phyloP scores from a whole-genome alignment of 2,113 vertebrate genomes.

The Microtus montanus region DNA sequence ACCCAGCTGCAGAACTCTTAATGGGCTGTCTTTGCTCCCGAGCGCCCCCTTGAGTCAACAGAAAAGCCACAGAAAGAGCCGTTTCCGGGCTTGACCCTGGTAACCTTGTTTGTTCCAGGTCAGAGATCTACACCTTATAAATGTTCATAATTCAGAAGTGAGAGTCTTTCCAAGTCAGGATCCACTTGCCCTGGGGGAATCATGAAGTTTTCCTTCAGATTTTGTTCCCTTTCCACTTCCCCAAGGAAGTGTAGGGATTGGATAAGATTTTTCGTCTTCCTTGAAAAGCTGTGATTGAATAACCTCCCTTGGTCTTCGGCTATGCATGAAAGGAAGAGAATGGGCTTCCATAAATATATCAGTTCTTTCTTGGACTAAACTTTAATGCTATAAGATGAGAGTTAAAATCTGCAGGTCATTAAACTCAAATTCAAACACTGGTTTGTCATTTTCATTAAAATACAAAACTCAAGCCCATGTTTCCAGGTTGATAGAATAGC shows the following conservation, averaged over 20 bases:
- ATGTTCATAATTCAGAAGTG: not conserved
- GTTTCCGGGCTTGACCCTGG: accelerated
- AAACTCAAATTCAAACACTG: constrained; percentile 56
- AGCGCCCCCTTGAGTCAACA: accelerated
- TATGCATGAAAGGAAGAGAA: not conserved
- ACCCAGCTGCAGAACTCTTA: not conserved
- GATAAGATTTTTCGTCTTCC: not conserved
- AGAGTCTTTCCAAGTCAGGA: not conserved
- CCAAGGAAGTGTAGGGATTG: not conserved
- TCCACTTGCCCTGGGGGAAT: not conserved
- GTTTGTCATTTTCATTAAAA: constrained; percentile 65
- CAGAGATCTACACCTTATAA: not conserved
- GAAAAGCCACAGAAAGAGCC: not conserved
- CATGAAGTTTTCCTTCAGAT: not conserved
- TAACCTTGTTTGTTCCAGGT: not conserved
- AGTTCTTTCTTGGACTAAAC: not conserved
- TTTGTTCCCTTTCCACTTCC: not conserved
- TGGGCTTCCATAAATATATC: not conserved
- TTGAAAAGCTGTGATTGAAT: not conserved
- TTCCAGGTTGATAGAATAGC: constrained; percentile 63
- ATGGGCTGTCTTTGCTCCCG: not conserved
- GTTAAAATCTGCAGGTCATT: constrained; percentile 42
- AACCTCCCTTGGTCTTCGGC: not conserved
- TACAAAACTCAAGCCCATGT: constrained; percentile 61
- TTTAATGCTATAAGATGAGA: constrained; percentile 12